Base-by-base conservation (phyloP, 2,888 invertebrate genomes). In the Xylota sylvarum region DNA sequence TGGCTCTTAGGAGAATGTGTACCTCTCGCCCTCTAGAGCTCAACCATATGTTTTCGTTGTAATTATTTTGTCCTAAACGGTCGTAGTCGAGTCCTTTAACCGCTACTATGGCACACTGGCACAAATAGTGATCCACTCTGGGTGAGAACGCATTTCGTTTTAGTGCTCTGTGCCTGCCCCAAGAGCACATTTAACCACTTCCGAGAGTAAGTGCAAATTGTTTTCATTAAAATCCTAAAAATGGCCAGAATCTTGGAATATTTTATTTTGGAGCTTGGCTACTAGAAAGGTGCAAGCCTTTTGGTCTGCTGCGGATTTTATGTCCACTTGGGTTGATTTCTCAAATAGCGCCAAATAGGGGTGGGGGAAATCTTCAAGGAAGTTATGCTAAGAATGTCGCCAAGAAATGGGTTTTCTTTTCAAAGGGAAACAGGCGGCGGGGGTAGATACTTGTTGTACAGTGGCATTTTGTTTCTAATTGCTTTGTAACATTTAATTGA, bases 161-260 rank as follows among this genome's bases (percentile, higher is more conserved):
- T 52, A 82, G 64, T 82, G 77, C 77, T 62, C 58, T 64, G 46
- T 48, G 37, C 56, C 40, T 64, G 46, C 56, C 46, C 56, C 40
- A 40, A 50, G 23, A 73, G 58, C 50, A 73, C 60, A 65, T 65
- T 65, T 72, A 83, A 58, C 62, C 46, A 65, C 60, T 78, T 73
- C 40, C 62, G 55, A 56, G 70, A 81, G 77, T 81, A 81, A 81
- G 80, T 86, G 85, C 77, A 86, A 81, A 86, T 86, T 86, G 85
- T 81, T 81, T 86, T 81, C 81, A 77, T 86, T 81, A 86, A 81
- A 86, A 67, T 67, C 65, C 43, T 65, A 43, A 46, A 80, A 84
- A 76, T 67, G 73, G 67, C 67, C 60, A 78, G 72, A 40, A 37
- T 50, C 50, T 40, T 60, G 10, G 10, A 14, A 55, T 27, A 32